Evolutionary conservation across 2,113 vertebrate genomes (phyloP), one percentile per base, ranked within the genome.

Genomic region (Onychostruthus taczanowskii): DNA sequence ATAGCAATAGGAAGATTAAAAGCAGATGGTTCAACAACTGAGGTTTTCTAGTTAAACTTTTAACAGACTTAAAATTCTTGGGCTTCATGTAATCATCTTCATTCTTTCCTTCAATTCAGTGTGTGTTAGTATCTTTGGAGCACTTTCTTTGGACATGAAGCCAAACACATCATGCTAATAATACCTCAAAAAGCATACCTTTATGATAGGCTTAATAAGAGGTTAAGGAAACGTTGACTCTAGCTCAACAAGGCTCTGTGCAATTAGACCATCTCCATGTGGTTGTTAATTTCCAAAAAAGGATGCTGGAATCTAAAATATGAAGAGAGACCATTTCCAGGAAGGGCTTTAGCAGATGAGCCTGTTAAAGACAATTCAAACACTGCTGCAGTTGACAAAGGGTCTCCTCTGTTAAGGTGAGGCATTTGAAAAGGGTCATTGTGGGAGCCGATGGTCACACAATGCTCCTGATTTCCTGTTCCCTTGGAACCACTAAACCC

Each of bases 11-110:
- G 43, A 96, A 97, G 97, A 98, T 98, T 97, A 93, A 97, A 97
- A 98, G 93, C 98, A 98, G 98, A 98, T 97, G 97, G 89, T 35
- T 95, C 94, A 96, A 95, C 95, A 93, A 92, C 55, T n/a, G 61
- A 88, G 33, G 84, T 76, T 95, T 95, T 94, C 68, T 26, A 90
- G 94, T 87, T 89, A 90, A 87, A 96, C 87, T 79, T 49, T 90
- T 95, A 88, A 96, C 56, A 20, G 83, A 95, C 94, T 94, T 84
- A 90, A 97, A 79, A 98, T 98, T 98, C 96, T 93, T 97, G 96
- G 87, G 96, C 77, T 95, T 95, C 87, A 50, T 90, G 91, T 93
- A 89, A 94, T 75, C 80, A 78, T 94, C 96, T 95, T 89, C 92
- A 97, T 97, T 96, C 95, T 88, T 82, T 84, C 92, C 89, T 63